Evolutionary conservation across 2,797 vertebrate genomes (phyloP), one percentile per base, ranked within the genome.

Genomic region (Pelochelys cantorii): DNA sequence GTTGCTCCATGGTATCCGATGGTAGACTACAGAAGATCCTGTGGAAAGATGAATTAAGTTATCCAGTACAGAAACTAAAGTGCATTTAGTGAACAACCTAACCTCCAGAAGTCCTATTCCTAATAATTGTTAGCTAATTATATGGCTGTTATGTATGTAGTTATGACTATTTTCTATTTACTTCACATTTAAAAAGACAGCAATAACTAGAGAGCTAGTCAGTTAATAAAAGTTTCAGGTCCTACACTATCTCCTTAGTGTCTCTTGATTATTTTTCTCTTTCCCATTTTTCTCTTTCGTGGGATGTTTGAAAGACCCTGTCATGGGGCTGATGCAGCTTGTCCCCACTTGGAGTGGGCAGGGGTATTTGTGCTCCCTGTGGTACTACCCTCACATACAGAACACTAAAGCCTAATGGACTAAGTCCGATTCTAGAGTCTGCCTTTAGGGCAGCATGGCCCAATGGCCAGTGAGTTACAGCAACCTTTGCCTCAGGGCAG

Each of bases 11-110:
- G 52, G 13, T 9, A 34, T 62, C 22, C 3, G 83, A 42, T 3
- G 5, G 54, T 0, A 75, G 62, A 5, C 85, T 0, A 18, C 8
- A 83, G 56, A 4, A 71, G 37, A 81, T 3, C n/a, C 9, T 59
- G 29, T n/a, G 52, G 85, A 84, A 3, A n/a, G 84, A 4, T 0
- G 52, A 13, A 10, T 56, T 2, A 42, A 17, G 48, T 25, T 77
- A 9, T 0, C 3, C 4, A 31, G 1, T 11, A 52, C 0, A 18
- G 57, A 48, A 81, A 25, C 25, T 10, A 57, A 68, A 3, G 0
- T 3, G 9, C 0, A 0, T 79, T 83, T 80, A 14, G 74, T 86
- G 52, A 59, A 5, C 11, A 11, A 3, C 25, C 14, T 3, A 3
- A 17, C 14, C 25, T 93, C 56, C 11, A 0, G 6, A 68, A 68